phyloP scores from a whole-genome alignment of 1,140 invertebrate species.

The Formica selysi region DNA sequence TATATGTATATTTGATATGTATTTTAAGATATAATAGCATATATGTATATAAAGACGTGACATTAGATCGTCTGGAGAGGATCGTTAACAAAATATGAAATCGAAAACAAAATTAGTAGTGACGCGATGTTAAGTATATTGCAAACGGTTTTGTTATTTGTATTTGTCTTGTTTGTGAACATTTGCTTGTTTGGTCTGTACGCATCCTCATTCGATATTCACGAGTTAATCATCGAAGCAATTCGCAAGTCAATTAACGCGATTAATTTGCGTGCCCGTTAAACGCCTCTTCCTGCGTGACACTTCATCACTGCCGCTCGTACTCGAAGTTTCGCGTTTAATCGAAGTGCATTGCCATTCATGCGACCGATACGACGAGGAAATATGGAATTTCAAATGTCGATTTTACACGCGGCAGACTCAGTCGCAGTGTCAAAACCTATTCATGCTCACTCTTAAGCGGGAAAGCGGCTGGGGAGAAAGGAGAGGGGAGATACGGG shows the following conservation, averaged over 20 bases:
- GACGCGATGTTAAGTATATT: background rate
- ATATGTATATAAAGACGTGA: too few species aligned
- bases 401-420: constrained; percentile 51
- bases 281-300: constrained; percentile 33
- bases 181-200: background rate
- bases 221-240: constrained; percentile 19
- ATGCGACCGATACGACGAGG: background rate
- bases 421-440: constrained; percentile 51
- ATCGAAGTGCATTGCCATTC: constrained; percentile 18
- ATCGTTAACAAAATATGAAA: background rate
- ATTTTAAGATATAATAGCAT: too few species aligned
- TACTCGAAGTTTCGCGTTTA: background rate
- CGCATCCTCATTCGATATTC: background rate
- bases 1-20: too few species aligned
- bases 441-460: constrained; percentile 55
- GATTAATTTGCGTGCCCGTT: constrained; percentile 45
- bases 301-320: constrained; percentile 22
- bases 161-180: background rate
- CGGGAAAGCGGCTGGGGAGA: background rate
- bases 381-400: constrained; percentile 59
- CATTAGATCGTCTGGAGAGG: background rate
- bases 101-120: background rate
- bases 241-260: constrained; percentile 53
- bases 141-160: background rate
- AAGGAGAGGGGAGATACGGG: background rate